phyloP scores from a whole-genome alignment of 2,797 vertebrate genomes.

The Lemur catta region DNA sequence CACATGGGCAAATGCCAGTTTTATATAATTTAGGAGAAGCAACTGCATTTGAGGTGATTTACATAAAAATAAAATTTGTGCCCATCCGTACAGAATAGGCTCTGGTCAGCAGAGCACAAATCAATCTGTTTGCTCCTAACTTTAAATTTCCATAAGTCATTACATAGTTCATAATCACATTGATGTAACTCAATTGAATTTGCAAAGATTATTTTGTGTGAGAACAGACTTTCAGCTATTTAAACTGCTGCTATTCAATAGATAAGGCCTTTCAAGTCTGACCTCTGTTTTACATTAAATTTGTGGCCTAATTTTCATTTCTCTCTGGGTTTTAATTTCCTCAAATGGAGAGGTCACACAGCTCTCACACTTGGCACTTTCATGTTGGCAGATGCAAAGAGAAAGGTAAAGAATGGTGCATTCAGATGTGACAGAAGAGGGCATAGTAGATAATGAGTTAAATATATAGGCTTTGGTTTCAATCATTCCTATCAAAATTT shows the following conservation, averaged over 20 bases:
- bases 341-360: constrained; percentile 19
- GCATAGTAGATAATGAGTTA: not conserved
- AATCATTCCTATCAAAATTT: not conserved
- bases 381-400: not conserved
- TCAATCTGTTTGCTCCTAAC: constrained; percentile 81
- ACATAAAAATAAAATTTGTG: constrained; percentile 76
- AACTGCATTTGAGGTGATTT: constrained; percentile 69
- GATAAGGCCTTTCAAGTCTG: constrained; percentile 64
- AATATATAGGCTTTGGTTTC: not conserved
- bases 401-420: not conserved
- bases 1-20: constrained; percentile 58
- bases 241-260: constrained; percentile 66
- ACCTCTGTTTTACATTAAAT: constrained; percentile 74
- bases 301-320: constrained; percentile 60
- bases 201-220: constrained; percentile 70
- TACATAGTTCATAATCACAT: constrained; percentile 81
- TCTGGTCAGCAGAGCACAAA: constrained; percentile 76
- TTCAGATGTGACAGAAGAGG: not conserved
- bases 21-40: constrained; percentile 67
- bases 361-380: not conserved
- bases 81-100: constrained; percentile 54
- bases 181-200: constrained; percentile 75
- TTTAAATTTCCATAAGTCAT: constrained; percentile 82
- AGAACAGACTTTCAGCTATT: constrained; percentile 64
- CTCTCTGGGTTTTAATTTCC: constrained; percentile 48